Percentiles rank a stretch among this genome's conserved stretches.
phyloP scores from a whole-genome alignment of 2,797 vertebrate species.

The Perodicticus potto region DNA sequence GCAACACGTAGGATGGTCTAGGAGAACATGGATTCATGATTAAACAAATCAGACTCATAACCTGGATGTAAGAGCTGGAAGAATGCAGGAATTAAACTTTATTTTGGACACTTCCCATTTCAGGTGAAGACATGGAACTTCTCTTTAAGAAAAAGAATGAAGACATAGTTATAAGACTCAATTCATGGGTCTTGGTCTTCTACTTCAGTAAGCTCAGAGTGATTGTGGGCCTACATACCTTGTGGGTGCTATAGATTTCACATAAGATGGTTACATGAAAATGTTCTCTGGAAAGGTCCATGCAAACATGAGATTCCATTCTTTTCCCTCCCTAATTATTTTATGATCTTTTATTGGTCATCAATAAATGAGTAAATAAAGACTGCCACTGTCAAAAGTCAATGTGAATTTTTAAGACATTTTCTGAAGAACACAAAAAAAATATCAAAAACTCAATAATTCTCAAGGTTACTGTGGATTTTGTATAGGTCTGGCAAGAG shows the following conservation, averaged over 20 bases:
- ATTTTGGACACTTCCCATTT: background rate
- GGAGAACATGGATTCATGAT: background rate
- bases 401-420: slow-evolving; percentile 7
- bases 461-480: background rate
- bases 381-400: background rate
- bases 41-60: background rate
- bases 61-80: background rate
- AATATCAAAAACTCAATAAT: background rate
- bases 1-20: background rate
- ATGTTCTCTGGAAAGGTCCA: background rate
- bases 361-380: background rate
- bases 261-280: background rate
- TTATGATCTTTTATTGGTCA: background rate
- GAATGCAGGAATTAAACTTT: background rate
- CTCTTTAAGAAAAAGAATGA: background rate
- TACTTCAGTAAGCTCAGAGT: background rate
- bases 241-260: background rate
- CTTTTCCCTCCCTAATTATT: slow-evolving; percentile 2
- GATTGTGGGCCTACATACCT: background rate
- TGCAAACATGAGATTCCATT: background rate
- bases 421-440: slow-evolving; percentile 42
- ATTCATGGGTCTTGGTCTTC: background rate
- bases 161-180: background rate
- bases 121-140: background rate
- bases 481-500: background rate